Base-by-base conservation (phyloP, 2,113 vertebrate genomes). In the Cnemophilus loriae region DNA sequence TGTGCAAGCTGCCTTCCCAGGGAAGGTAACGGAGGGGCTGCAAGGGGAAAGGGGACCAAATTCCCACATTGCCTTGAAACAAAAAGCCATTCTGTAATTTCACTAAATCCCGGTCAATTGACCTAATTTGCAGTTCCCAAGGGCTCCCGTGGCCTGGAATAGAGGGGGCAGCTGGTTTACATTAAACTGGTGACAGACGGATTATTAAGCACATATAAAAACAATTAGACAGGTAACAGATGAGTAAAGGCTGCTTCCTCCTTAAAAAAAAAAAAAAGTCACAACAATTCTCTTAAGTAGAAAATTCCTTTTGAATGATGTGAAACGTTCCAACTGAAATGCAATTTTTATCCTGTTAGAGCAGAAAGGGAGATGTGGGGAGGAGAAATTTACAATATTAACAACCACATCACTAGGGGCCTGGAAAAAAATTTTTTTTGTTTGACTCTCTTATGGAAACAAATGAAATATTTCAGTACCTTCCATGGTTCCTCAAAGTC, bases 161-260 rank as follows among this genome's bases (percentile, higher is more conserved):
- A 81, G 35, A 78, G 9, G 2, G 44, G 26, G 10, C 68, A 90
- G 42, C 71, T 96, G 79, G 59, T 94, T 95, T 87, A 18, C 1
- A 3, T 96, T 78, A 93, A 88, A 37, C 2, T 44, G 47, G 35
- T 86, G 83, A 86, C 76, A 84, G 67, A 53, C 6, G 33, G 41
- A 50, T 93, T 93, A 87, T 91, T 85, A 95, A 87, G 35, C 30
- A 86, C 33, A 67, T 75, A 83, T 59, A 88, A 80, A 89, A 91
- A 44, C 47, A 78, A 86, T 92, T 46, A 88, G 63, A 28, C 61
- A 85, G 82, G 84, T 88, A 86, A 94, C 37, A 88, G 52, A 94
- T 52, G 39, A 94, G 71, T 47, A 44, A 86, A 94, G 52, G 6
- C 55, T 74, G 26, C 50, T 93, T 88, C 17, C 17, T 56, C 13